Evolutionary conservation across 2,797 vertebrate genomes (phyloP), one percentile per base, ranked within the genome.

Genomic region (Pseudochirops cupreus): DNA sequence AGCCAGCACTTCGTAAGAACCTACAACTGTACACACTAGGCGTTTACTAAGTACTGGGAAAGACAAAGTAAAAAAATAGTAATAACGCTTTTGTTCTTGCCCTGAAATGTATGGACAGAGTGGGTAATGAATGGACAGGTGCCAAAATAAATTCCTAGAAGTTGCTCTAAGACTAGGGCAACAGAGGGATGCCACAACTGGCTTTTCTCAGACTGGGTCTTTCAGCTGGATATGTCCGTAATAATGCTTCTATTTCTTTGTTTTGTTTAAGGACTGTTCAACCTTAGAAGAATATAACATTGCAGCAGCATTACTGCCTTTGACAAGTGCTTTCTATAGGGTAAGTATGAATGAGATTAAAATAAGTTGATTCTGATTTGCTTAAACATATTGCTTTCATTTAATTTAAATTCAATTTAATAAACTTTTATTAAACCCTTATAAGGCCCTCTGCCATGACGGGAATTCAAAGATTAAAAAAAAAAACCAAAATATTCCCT

Each of bases 271-370:
- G 99, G 99, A 99, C 98, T 99, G 99, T 98, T 99, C 99, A 93
- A 99, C 99, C 98, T 99, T 99, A 29, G 99, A 99, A 97, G 99
- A 99, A 97, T 99, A 99, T 96, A 99, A 98, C 2, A 99, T 99
- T 96, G 99, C 99, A 97, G 99, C 99, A 95, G 99, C 99, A 0
- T 98, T 99, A 95, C 99, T 99, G 92, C 99, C 99, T 91, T 98
- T 99, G 97, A 99, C 99, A 0, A 99, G 99, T 91, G 99, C 99
- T 94, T 99, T 99, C 98, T 99, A 99, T 97, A 99, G 99, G 99
- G 99, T 99, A 98, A 99, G 99, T 98, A 94, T 94, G 53, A 57
- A 50, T 95, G 52, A 24, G 96, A 28, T 96, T 7, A 89, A 29
- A 5, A 50, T 94, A 95, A 97, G 89, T 53, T 57, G 9, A 50